phyloP scores from a whole-genome alignment of 2,888 invertebrate genomes.

The Callosobruchus maculatus region DNA sequence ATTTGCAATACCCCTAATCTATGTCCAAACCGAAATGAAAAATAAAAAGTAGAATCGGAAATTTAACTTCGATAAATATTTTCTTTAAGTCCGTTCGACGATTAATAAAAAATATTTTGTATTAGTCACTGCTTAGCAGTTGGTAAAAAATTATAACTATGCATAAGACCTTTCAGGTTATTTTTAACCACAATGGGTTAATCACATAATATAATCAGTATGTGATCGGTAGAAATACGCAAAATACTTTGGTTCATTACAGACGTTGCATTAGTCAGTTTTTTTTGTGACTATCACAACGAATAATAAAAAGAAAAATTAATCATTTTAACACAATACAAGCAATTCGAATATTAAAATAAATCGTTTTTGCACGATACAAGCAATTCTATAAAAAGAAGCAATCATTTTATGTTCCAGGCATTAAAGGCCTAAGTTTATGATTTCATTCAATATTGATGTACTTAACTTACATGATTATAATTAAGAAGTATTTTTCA shows the following conservation, averaged over 20 bases:
- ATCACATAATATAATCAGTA: slow-evolving; percentile 40
- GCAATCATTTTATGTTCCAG: no score
- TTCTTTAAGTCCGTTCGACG: not conserved
- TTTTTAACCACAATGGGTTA: slow-evolving; percentile 41
- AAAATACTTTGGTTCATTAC: not conserved
- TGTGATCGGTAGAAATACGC: slow-evolving; percentile 1
- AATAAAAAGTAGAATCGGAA: slow-evolving; percentile 24
- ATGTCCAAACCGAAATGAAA: slow-evolving; percentile 41
- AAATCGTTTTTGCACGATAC: no score
- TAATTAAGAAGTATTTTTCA: no score
- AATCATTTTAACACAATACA: no score
- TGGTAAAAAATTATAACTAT: slow-evolving; percentile 36
- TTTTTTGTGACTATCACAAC: not conserved
- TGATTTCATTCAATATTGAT: no score
- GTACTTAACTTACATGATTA: no score
- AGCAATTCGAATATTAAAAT: no score
- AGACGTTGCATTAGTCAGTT: not conserved
- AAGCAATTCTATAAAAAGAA: no score
- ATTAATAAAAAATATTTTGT: slow-evolving; percentile 23
- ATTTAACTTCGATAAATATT: not conserved
- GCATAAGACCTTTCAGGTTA: slow-evolving; percentile 39
- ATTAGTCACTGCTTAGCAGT: slow-evolving; percentile 43
- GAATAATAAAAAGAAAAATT: not conserved
- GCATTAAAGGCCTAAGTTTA: no score
- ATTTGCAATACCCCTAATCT: slow-evolving; percentile 45